Evolutionary conservation across 2,113 vertebrate genomes (phyloP).

Genomic region (Lasiurus borealis): DNA sequence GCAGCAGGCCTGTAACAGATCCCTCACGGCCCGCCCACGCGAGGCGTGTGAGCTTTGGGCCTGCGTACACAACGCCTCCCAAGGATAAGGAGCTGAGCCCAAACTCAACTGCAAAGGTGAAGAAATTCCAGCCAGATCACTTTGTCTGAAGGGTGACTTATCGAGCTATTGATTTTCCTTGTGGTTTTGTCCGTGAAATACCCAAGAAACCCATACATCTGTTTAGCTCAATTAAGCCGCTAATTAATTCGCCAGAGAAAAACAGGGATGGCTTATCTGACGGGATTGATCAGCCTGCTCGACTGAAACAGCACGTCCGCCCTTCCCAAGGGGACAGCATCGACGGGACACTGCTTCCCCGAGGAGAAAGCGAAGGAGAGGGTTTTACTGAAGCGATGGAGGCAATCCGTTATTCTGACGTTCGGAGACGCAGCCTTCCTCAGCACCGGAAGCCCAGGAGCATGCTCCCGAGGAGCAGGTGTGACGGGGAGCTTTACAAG

Average conservation of each 20-base stretch:
- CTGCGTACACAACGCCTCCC: background rate
- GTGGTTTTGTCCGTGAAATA: background rate
- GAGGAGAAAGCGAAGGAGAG: background rate
- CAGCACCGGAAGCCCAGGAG: background rate
- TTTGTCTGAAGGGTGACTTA: background rate
- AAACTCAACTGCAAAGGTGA: background rate
- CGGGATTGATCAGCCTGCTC: background rate
- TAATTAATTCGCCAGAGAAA: slow-evolving; percentile 28
- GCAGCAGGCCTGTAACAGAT: background rate
- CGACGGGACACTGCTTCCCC: background rate
- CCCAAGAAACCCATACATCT: slow-evolving; percentile 25
- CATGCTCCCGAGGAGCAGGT: background rate
- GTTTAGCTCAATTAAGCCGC: slow-evolving; percentile 4
- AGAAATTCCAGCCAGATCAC: background rate
- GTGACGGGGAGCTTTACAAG: background rate
- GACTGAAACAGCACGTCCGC: background rate
- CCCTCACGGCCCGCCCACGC: background rate
- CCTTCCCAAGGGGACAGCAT: background rate
- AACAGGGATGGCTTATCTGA: slow-evolving; percentile 31
- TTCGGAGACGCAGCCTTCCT: background rate
- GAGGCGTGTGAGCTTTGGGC: background rate
- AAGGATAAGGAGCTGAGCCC: background rate
- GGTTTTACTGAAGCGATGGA: background rate
- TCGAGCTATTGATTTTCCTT: background rate
- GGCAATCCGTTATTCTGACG: background rate